These are phyloP conservation scores for Parapsyche elsis DNA, from an alignment of 1,140 invertebrate species.

Conservation along the genomic window DNA sequence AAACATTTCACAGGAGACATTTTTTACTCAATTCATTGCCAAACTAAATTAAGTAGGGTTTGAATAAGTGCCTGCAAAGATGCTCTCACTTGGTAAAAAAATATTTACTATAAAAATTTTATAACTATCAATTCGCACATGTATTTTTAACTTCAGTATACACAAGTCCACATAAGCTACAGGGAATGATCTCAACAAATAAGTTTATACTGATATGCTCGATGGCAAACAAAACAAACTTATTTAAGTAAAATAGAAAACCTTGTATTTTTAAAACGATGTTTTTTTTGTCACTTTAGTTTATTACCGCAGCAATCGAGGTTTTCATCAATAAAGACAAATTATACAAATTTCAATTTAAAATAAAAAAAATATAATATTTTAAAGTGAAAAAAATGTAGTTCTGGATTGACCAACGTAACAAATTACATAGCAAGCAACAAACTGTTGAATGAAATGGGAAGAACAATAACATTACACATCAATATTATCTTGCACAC, in stretches of 20 bases:
- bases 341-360: background rate
- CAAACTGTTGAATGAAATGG: background rate
- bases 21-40: background rate
- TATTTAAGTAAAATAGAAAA: background rate
- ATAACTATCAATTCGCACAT: constrained; percentile 56
- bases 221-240: constrained; percentile 45
- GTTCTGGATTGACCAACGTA: background rate
- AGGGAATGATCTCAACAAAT: constrained; percentile 53
- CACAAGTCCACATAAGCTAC: constrained; percentile 54
- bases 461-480: constrained; percentile 16
- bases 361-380: background rate
- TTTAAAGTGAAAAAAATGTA: background rate
- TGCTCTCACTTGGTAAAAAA: constrained; percentile 54
- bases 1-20: constrained; percentile 1
- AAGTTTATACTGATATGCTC: constrained; percentile 51
- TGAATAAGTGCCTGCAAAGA: constrained; percentile 38
- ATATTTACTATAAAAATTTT: constrained; percentile 52
- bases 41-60: constrained; percentile 5
- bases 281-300: too few species aligned
- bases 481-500: constrained; percentile 4
- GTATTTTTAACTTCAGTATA: constrained; percentile 55
- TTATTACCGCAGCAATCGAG: too few species aligned
- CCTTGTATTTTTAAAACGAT: too few species aligned
- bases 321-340: too few species aligned
- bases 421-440: too few species aligned